Evolutionary conservation across 2,113 vertebrate genomes (phyloP), one percentile per base, ranked within the genome.

Genomic region (Silurus glanis): DNA sequence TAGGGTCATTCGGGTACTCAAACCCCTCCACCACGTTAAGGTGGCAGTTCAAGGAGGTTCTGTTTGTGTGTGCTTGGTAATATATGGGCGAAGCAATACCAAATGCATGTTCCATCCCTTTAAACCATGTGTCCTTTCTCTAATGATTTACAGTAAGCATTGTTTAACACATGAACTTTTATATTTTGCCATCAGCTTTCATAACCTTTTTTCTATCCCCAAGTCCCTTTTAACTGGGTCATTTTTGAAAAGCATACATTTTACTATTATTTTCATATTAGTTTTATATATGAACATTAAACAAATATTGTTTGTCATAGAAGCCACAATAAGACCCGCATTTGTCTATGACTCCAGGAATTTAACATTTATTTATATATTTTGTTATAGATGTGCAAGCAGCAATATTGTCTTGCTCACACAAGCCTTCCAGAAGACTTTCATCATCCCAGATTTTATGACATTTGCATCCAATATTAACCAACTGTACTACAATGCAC

Each of bases 361-460:
- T 78, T 28, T 25, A 71, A 23, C 8, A 47, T 59, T 23, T 67
- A 7, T 82, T n/a, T 80, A 13, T 88, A 47, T 82, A 14, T 88
- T 51, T 81, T 61, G 72, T 78, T 89, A 51, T 84, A 97, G 97
- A 92, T 97, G 93, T 93, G 95, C 96, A 74, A 94, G 95, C 64
- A 95, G 95, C 92, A 97, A 96, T 93, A 96, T 97, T 89, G 94
- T 97, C 74, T 92, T 97, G 89, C 94, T 97, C 92, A 96, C 96
- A 2, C 96, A 97, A 86, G 96, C 96, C 28, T 96, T 97, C 91
- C 95, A 94, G 86, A 96, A 95, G 84, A 96, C 96, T 92, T 97
- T 97, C 89, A 96, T 97, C 90, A 96, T 97, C 91, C 97, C 97
- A 21, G 94, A 97, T 88, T 97, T 97, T 90, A 93, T 95, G 62